A percentile compares a stretch with the other conserved stretches of the same genome.
phyloP scores from a whole-genome alignment of 2,888 invertebrate species.

The Formica aserva region DNA sequence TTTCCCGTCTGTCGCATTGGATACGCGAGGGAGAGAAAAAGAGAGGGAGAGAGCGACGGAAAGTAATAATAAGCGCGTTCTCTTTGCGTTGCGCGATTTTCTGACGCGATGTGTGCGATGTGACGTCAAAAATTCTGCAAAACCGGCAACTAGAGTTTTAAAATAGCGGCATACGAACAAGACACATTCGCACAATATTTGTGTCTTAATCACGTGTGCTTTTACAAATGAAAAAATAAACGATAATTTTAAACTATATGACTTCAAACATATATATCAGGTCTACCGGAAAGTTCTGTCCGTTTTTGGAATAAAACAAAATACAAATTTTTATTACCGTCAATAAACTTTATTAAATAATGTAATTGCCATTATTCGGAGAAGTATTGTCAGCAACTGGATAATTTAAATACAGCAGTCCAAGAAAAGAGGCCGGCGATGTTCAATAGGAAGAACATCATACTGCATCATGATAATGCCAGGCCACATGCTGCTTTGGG shows the following conservation, averaged over 20 bases:
- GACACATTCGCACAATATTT: neutral
- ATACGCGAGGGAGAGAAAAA: neutral
- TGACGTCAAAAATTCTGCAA: conserved; percentile 25
- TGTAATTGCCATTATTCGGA: too few species aligned
- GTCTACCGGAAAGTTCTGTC: too few species aligned
- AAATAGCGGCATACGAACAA: neutral
- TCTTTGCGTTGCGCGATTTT: conserved; percentile 14
- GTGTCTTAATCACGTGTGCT: neutral
- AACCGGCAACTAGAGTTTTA: neutral
- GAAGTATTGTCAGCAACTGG: too few species aligned
- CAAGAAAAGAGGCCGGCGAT: too few species aligned
- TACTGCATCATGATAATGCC: too few species aligned
- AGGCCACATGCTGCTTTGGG: too few species aligned
- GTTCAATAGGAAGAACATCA: too few species aligned
- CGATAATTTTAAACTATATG: neutral
- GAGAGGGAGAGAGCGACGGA: neutral
- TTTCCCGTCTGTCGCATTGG: neutral
- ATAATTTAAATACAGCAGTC: too few species aligned
- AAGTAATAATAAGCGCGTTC: conserved; percentile 41
- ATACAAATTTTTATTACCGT: too few species aligned
- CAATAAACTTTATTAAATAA: too few species aligned
- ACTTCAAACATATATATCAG: neutral
- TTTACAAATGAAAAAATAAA: neutral
- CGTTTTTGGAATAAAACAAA: too few species aligned
- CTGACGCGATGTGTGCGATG: neutral